Base-by-base conservation (phyloP, 2,888 invertebrate genomes). In the Trissolcus brochymenae region DNA sequence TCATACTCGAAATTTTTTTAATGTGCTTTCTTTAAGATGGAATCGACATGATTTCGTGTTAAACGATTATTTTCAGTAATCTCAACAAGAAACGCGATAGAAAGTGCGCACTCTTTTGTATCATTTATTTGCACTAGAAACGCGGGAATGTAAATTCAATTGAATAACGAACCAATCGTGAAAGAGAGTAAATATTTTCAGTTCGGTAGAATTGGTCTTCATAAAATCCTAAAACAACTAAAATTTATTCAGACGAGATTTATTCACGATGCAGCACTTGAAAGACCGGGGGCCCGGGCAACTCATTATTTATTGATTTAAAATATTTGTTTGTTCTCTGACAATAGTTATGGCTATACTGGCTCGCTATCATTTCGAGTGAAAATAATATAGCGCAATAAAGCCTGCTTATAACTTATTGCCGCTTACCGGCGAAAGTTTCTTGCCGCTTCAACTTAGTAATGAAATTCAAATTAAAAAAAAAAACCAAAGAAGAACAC, bases 121-220 rank as follows among this genome's bases (percentile, higher is more conserved):
- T 64, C 53, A 56, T 70, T 56, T 51, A 35, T 71, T 71, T 71
- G 21, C 53, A 19, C 46, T 41, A 14, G 35, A 51, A 64, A 53
- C 40, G 46, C 60, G 25, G 59, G 49, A 54, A 65, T 72, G 64
- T 59, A 65, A 72, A 72, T 67, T 65, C 25, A n/a, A 60, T 60
- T 60, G 60, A 60, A 73, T 65, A 73, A 66, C 60, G 49, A 73
- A 73, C 66, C 73, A 73, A 55, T 73, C 55, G 59, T 16, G 43
- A 57, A 60, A 50, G 41, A 66, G 61, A 66, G 66, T 73, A 73
- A 73, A 73, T 65, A 73, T 65, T 73, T 73, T 60, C 55, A 60
- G 60, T 73, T 60, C 41, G 49, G 43, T 60, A 6, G 59, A 54
- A 54, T 60, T 65, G 46, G 59, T 57, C 40, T 73, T 73, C 49